phyloP scores from a whole-genome alignment of 2,113 vertebrate species.

The Aphyosemion australe region DNA sequence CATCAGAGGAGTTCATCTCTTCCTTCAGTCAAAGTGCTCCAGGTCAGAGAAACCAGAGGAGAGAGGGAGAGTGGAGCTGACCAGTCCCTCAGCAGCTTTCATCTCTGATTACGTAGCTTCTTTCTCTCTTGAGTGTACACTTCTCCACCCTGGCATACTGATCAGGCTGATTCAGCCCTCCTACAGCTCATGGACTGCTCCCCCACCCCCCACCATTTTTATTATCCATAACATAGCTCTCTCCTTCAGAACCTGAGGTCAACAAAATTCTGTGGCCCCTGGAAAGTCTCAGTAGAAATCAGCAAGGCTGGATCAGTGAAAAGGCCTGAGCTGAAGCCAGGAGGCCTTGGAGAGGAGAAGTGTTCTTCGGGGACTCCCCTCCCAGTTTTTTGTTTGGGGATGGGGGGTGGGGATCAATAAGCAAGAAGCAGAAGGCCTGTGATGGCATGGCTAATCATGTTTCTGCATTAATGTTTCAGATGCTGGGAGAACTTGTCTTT shows the following conservation, averaged over 20 bases:
- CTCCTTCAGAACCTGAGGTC: conserved; percentile 61
- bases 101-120: conserved; percentile 69
- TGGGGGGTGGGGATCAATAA: conserved; percentile 77
- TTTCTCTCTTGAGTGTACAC: conserved; percentile 57
- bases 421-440: conserved; percentile 79
- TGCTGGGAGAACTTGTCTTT: conserved; percentile 66
- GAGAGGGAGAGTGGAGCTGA: conserved; percentile 55
- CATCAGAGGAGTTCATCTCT: conserved; percentile 53
- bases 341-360: conserved; percentile 69
- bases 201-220: neutral
- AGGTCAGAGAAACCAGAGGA: conserved; percentile 61
- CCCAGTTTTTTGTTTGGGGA: conserved; percentile 66
- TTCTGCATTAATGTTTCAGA: conserved; percentile 84
- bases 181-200: conserved; percentile 49
- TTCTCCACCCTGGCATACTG: conserved; percentile 58
- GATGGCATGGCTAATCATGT: conserved; percentile 80
- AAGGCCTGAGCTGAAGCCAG: conserved; percentile 52
- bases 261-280: conserved; percentile 64
- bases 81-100: conserved; percentile 66
- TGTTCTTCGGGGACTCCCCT: conserved; percentile 73
- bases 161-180: conserved; percentile 40
- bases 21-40: conserved; percentile 59
- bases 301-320: conserved; percentile 59
- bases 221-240: conserved; percentile 31
- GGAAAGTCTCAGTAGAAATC: conserved; percentile 70